phyloP scores from a whole-genome alignment of 2,797 vertebrate genomes.

The Pangasius larnaudii region DNA sequence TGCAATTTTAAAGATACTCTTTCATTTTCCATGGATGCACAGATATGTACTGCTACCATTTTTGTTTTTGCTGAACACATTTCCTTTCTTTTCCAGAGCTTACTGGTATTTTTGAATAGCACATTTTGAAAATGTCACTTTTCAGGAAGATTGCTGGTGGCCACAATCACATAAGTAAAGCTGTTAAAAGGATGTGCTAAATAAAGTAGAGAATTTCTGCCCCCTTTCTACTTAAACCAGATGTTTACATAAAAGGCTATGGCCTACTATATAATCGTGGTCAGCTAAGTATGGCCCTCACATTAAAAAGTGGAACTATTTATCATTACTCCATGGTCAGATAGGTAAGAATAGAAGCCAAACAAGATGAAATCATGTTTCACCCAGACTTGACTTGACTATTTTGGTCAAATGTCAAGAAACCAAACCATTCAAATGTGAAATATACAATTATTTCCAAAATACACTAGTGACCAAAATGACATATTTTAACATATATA shows the following conservation, averaged over 20 bases:
- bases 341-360: constrained; percentile 71
- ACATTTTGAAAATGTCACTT: constrained; percentile 27
- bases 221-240: constrained; percentile 63
- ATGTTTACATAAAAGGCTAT: constrained; percentile 72
- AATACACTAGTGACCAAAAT: constrained; percentile 47
- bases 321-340: constrained; percentile 67
- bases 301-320: constrained; percentile 75
- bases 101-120: constrained; percentile 13
- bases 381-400: constrained; percentile 63
- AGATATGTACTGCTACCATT: neutral
- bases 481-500: constrained; percentile 43
- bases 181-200: constrained; percentile 62
- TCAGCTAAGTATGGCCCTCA: constrained; percentile 72
- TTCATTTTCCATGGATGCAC: neutral
- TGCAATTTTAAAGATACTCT: neutral
- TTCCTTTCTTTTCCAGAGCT: constrained; percentile 3
- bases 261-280: constrained; percentile 73
- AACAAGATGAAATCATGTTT: constrained; percentile 71
- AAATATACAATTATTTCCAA: constrained; percentile 69
- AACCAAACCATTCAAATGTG: constrained; percentile 63
- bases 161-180: constrained; percentile 66
- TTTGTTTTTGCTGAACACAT: constrained; percentile 14
- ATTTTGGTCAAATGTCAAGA: constrained; percentile 68
- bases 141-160: constrained; percentile 28
- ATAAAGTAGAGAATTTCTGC: constrained; percentile 61